Conservation (phyloP, 2,888 invertebrate species). For the Nomada ruficornis region DNA sequence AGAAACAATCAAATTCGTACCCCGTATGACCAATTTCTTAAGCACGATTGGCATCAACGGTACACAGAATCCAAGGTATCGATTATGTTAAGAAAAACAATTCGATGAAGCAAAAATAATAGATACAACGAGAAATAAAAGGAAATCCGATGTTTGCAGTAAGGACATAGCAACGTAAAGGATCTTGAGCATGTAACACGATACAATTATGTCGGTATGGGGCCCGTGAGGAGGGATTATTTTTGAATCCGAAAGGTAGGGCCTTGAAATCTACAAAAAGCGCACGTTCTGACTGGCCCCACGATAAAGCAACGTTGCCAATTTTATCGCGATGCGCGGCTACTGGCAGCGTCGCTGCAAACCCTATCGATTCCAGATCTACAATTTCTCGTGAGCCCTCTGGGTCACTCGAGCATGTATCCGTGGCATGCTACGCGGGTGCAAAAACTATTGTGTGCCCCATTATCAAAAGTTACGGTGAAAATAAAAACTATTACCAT, state of each 20-base stretch:
- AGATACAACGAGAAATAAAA: background rate
- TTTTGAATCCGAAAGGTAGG: constrained; percentile 74
- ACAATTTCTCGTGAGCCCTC: constrained; percentile 57
- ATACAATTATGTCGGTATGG: constrained; percentile 78
- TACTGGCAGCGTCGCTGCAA: constrained; percentile 54
- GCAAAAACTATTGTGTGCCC: constrained; percentile 27
- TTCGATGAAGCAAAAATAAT: too few species aligned
- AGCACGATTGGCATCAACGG: too few species aligned
- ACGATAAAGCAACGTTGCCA: constrained; percentile 66
- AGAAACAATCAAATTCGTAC: too few species aligned
- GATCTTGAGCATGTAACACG: constrained; percentile 67
- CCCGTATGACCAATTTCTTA: too few species aligned
- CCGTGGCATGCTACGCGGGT: constrained; percentile 33
- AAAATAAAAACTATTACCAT: constrained; percentile 3
- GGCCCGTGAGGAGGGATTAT: constrained; percentile 69
- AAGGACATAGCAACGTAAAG: background rate
- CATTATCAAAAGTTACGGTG: constrained; percentile 30
- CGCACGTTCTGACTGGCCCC: constrained; percentile 69
- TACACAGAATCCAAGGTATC: too few species aligned
- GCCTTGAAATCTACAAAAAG: constrained; percentile 79
- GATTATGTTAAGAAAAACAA: too few species aligned
- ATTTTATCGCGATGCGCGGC: constrained; percentile 17
- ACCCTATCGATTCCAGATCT: constrained; percentile 64
- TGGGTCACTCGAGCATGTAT: constrained; percentile 65
- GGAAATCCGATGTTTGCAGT: background rate